Percentiles rank a stretch among this genome's conserved stretches.
These are phyloP conservation scores for Muscicapa striata DNA, from an alignment of 2,797 vertebrate species.

Conservation along the genomic window DNA sequence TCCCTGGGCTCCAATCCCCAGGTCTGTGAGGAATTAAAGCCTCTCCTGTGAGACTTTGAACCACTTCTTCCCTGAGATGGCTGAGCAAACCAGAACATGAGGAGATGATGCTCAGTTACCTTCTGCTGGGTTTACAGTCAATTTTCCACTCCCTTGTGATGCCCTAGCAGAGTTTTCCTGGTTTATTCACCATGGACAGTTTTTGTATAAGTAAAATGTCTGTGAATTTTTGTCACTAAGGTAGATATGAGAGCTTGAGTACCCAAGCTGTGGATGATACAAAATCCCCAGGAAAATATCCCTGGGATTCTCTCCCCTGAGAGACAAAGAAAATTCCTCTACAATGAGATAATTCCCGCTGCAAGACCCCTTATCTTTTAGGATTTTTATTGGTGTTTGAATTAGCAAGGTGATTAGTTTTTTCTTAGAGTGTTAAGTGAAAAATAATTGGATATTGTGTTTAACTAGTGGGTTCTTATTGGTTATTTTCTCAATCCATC, in stretches of 20 bases:
- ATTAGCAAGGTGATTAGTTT: too few relatives aligned
- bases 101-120: neutral
- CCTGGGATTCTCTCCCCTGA: too few relatives aligned
- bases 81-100: neutral
- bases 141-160: neutral
- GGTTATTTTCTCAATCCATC: too few relatives aligned
- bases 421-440: too few relatives aligned
- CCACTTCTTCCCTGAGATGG: neutral
- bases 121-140: neutral
- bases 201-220: neutral
- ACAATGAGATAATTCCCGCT: too few relatives aligned
- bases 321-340: too few relatives aligned
- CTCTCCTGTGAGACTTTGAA: neutral
- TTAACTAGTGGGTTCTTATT: too few relatives aligned
- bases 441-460: too few relatives aligned
- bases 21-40: neutral
- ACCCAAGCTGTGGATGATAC: too few relatives aligned
- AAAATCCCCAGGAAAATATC: too few relatives aligned
- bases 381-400: too few relatives aligned
- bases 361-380: too few relatives aligned
- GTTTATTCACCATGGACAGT: neutral
- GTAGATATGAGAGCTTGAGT: neutral
- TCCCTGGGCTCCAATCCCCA: neutral
- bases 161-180: neutral
- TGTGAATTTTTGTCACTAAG: neutral